A percentile compares a stretch with the other conserved stretches of the same genome.
Evolutionary conservation across 2,113 vertebrate species (phyloP).

Genomic region (Thryonomys swinderianus): DNA sequence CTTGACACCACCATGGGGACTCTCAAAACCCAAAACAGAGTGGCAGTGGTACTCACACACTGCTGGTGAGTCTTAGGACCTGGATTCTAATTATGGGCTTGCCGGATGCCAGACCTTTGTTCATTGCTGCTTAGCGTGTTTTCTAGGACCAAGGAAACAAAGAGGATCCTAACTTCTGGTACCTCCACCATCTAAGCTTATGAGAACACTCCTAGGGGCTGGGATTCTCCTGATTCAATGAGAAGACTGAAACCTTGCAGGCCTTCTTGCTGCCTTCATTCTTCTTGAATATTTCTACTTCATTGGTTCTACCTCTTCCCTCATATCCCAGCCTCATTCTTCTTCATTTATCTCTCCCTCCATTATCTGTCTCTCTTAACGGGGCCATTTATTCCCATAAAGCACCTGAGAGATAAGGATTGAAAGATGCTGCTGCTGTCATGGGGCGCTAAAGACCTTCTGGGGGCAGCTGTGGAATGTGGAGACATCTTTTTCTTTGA

Average conservation of each 20-base stretch:
- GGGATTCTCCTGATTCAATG: background rate
- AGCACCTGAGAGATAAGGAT: constrained; percentile 41
- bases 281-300: background rate
- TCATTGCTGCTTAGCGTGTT: background rate
- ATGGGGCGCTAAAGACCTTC: constrained; percentile 21
- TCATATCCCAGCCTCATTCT: constrained; percentile 38
- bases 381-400: constrained; percentile 51
- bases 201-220: no score
- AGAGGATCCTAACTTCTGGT: background rate
- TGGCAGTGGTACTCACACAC: background rate
- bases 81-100: background rate
- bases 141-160: background rate
- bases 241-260: background rate
- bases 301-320: constrained; percentile 44
- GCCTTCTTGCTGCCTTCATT: background rate
- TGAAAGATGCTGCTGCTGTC: constrained; percentile 7
- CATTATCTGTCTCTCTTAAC: constrained; percentile 64
- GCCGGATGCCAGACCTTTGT: background rate
- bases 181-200: background rate
- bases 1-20: background rate
- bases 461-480: background rate
- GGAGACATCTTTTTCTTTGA: constrained; percentile 6
- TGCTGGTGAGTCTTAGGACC: background rate
- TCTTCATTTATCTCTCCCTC: constrained; percentile 26
- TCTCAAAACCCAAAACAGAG: background rate